Evolutionary conservation across 2,888 invertebrate species (phyloP), one percentile per base, ranked within the genome.

Genomic region (Petrophora chlorosata): DNA sequence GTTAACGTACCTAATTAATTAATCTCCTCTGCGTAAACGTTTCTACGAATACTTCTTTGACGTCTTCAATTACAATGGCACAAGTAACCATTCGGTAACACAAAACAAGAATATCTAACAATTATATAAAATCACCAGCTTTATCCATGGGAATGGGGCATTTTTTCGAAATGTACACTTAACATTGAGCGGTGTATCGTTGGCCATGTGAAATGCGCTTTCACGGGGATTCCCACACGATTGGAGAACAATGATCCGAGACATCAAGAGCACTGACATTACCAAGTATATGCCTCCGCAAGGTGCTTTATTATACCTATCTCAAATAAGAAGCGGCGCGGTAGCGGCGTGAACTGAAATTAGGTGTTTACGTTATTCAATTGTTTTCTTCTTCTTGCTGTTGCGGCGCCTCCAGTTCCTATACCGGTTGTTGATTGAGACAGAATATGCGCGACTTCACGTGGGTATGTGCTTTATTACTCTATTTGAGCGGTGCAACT

Each of bases 191-290:
- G 52, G 61, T 60, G 57, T 70, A 70, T 63, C 67, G 68, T 64
- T 69, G 68, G 63, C 63, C 52, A 64, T 68, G 73, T 80, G 85
- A 79, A 86, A 86, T 85, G 71, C 81, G 87, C 88, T 89, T 89
- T 89, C 88, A 75, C 87, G 76, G 63, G 61, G 68, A 70, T 84
- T 85, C 85, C 74, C 84, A 85, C 64, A 77, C 77, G 73, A 79
- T 79, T 62, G 73, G 50, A 53, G 76, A 82, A 84, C 85, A 84
- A 86, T 83, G 81, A 75, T 79, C 74, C 53, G 66, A 59, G 32
- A 66, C 50, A 28, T 70, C 67, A 67, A 75, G 77, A 71, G 65
- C 75, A 73, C 70, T 75, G 74, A 66, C 69, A 39, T 43, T 44
- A 39, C 30, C 49, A 43, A 50, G 28, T 22, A n/a, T 42, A 38